Conservation (phyloP, 2,113 vertebrate genomes). For the Typhlomys cinereus region DNA sequence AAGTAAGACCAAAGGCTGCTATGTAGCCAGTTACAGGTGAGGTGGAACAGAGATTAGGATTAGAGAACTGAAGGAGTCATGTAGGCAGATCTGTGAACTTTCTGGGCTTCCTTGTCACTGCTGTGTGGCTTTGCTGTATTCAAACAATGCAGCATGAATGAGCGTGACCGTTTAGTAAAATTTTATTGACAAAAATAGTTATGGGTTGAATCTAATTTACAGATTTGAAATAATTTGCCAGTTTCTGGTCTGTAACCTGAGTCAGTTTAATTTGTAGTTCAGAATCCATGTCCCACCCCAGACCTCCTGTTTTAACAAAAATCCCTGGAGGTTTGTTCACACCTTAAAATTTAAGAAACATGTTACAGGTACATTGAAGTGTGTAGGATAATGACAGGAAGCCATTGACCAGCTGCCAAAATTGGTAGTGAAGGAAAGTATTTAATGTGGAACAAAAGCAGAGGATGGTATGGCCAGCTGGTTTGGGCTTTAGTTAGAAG, state of each 20-base stretch:
- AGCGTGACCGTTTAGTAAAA: not conserved
- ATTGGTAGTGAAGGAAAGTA: not conserved
- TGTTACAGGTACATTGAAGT: not conserved
- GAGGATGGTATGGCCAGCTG: not conserved
- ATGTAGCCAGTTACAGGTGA: not conserved
- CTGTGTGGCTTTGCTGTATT: not conserved
- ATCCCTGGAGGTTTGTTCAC: not conserved
- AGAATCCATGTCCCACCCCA: not conserved
- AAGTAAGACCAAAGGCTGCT: not conserved
- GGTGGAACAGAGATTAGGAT: not conserved
- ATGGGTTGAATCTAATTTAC: not conserved
- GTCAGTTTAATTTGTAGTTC: not conserved
- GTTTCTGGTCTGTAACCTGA: not conserved
- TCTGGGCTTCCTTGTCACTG: not conserved
- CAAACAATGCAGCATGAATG: not conserved
- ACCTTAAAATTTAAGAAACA: slow-evolving; percentile 5
- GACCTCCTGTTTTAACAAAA: slow-evolving; percentile 14
- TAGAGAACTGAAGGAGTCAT: not conserved
- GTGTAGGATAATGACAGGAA: slow-evolving; percentile 2
- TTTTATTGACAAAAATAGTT: not conserved
- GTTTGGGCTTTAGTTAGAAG: not conserved
- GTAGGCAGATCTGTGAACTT: not conserved
- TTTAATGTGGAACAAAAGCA: not conserved
- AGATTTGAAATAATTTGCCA: not conserved
- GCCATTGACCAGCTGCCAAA: not conserved